Evolutionary conservation across 2,113 vertebrate genomes (phyloP).

Genomic region (Anoplopoma fimbria): DNA sequence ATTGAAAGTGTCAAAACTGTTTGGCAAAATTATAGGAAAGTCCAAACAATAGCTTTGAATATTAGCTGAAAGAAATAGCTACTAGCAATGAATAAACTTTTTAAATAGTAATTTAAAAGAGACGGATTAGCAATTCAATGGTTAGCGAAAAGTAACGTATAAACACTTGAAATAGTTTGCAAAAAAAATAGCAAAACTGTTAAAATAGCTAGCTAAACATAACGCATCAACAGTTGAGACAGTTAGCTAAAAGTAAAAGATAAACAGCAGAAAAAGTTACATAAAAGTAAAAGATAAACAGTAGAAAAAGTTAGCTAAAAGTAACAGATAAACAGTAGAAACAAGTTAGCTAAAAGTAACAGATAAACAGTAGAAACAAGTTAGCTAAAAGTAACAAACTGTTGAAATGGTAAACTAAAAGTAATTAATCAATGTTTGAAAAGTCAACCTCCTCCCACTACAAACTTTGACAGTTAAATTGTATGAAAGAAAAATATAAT

Average conservation of each 20-base stretch:
- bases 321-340: neutral
- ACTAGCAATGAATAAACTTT: neutral
- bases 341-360: no score
- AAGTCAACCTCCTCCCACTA: neutral
- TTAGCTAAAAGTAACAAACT: neutral
- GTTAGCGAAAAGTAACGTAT: neutral
- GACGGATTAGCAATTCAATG: no score
- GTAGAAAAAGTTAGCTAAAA: neutral
- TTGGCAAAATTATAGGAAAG: neutral
- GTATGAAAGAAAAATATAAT: neutral
- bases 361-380: neutral
- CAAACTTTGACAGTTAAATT: neutral
- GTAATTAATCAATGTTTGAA: neutral
- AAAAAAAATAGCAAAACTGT: neutral
- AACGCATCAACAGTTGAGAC: neutral
- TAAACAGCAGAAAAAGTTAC: no score
- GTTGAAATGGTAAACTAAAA: no score
- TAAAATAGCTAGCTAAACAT: neutral
- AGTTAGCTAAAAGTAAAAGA: neutral
- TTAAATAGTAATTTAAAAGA: no score
- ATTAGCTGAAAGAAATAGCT: neutral
- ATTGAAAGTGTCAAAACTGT: neutral
- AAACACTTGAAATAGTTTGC: neutral
- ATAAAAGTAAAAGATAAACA: neutral
- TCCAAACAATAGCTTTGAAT: neutral